phyloP scores from a whole-genome alignment of 2,888 invertebrate species.

The Mythimna loreyi region DNA sequence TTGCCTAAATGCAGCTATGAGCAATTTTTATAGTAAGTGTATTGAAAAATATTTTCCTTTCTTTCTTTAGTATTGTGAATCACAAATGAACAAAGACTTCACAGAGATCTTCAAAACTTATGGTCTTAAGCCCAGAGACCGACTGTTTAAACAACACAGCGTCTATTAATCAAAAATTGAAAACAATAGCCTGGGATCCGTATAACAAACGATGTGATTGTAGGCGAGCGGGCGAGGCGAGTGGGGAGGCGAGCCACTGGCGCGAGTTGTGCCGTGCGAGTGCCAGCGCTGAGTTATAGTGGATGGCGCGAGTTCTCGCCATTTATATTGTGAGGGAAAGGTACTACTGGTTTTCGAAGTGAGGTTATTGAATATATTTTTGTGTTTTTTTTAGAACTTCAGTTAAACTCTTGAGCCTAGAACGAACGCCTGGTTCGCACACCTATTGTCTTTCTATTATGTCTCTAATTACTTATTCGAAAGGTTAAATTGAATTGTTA shows the following conservation, averaged over 20 bases:
- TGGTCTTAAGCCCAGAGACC: background rate
- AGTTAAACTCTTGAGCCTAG: too few species aligned
- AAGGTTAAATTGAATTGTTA: too few species aligned
- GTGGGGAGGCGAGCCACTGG: conserved; percentile 29
- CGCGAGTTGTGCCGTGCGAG: conserved; percentile 50
- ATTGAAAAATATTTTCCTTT: too few species aligned
- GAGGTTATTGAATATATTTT: background rate
- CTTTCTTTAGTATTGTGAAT: too few species aligned
- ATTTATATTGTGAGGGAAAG: conserved; percentile 42
- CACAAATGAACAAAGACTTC: background rate
- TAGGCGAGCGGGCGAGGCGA: conserved; percentile 31
- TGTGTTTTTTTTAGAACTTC: too few species aligned
- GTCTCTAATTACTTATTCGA: too few species aligned
- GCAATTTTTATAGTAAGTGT: too few species aligned
- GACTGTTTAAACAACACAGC: background rate
- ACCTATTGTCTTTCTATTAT: too few species aligned
- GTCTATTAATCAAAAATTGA: conserved; percentile 41
- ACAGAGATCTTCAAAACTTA: background rate
- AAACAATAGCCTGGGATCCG: conserved; percentile 39
- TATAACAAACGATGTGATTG: conserved; percentile 42
- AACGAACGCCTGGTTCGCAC: too few species aligned
- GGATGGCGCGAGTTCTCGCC: conserved; percentile 44
- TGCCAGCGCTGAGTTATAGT: conserved; percentile 50
- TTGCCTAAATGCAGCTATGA: too few species aligned
- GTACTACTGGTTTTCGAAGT: conserved; percentile 25